Conservation (phyloP, 1,140 invertebrate genomes). For the Bathynomus jamesi region DNA sequence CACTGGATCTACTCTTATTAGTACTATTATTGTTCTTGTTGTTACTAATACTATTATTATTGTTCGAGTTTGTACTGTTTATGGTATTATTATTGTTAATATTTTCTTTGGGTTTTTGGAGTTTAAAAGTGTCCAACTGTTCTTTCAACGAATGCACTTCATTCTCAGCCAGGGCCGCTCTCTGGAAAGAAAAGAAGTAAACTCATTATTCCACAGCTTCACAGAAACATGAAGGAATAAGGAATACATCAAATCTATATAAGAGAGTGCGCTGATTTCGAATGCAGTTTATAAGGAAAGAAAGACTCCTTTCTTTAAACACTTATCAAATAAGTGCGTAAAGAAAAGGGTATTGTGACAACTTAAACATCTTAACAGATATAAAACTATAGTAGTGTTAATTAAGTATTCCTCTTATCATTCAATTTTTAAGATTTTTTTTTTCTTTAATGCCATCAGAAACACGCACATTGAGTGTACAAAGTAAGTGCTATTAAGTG, state of each 20-base stretch:
- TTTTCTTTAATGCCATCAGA: too few species aligned
- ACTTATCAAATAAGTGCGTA: too few species aligned
- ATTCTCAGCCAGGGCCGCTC: constrained; percentile 12
- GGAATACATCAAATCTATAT: not conserved
- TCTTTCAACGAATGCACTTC: constrained; percentile 14
- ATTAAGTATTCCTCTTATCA: too few species aligned
- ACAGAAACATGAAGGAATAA: not conserved
- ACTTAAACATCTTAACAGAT: too few species aligned
- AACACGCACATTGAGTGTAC: too few species aligned
- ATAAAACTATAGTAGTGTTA: too few species aligned
- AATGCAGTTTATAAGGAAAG: too few species aligned
- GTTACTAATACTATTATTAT: constrained; percentile 11
- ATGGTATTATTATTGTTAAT: constrained; percentile 12
- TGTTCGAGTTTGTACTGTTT: constrained; percentile 8
- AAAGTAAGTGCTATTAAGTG: too few species aligned
- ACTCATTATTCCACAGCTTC: not conserved
- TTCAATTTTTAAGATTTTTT: too few species aligned
- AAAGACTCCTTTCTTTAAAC: too few species aligned
- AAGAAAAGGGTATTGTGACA: too few species aligned
- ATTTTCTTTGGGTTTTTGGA: constrained; percentile 12
- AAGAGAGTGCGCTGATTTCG: not conserved
- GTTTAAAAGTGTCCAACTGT: constrained; percentile 14
- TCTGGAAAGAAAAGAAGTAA: constrained; percentile 15
- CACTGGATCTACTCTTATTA: constrained; percentile 8
- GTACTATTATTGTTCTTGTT: not conserved